Percentiles rank a stretch among this genome's conserved stretches.
Conservation (phyloP, 2,888 invertebrate species). For the Tanytarsus gracilentus region DNA sequence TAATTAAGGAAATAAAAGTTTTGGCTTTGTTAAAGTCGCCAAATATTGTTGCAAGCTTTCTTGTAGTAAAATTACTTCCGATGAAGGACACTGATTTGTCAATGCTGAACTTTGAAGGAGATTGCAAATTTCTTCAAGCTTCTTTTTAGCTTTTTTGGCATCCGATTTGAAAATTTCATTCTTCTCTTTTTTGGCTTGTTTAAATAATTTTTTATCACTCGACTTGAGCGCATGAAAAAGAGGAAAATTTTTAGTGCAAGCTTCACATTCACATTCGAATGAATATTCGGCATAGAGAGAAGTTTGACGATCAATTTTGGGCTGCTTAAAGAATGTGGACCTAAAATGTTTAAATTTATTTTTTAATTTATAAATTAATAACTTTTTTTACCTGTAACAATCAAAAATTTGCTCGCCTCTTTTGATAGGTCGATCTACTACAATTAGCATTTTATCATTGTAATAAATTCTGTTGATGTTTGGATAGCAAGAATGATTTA, state of each 20-base stretch:
- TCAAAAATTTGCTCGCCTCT: constrained; percentile 66
- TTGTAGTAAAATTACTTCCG: background rate
- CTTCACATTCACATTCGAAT: constrained; percentile 67
- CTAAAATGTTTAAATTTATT: background rate
- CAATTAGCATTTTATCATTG: constrained; percentile 44
- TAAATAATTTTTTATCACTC: background rate
- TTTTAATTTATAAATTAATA: background rate
- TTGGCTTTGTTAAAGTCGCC: background rate
- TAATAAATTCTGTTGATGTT: constrained; percentile 61
- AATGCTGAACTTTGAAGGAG: background rate
- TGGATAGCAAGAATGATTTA: constrained; percentile 84
- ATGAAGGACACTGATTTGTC: background rate
- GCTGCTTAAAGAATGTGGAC: background rate
- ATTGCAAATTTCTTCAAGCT: background rate
- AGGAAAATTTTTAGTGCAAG: constrained; percentile 66
- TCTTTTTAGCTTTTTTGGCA: background rate
- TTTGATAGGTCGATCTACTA: constrained; percentile 54
- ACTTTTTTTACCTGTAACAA: constrained; percentile 64
- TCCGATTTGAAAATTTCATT: background rate
- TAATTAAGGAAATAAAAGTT: background rate
- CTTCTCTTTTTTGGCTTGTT: background rate
- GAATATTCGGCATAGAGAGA: constrained; percentile 64
- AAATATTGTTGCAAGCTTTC: background rate
- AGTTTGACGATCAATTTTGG: constrained; percentile 36
- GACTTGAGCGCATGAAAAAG: constrained; percentile 35